Evolutionary conservation across 2,113 vertebrate genomes (phyloP).

Genomic region (Barbus barbus): DNA sequence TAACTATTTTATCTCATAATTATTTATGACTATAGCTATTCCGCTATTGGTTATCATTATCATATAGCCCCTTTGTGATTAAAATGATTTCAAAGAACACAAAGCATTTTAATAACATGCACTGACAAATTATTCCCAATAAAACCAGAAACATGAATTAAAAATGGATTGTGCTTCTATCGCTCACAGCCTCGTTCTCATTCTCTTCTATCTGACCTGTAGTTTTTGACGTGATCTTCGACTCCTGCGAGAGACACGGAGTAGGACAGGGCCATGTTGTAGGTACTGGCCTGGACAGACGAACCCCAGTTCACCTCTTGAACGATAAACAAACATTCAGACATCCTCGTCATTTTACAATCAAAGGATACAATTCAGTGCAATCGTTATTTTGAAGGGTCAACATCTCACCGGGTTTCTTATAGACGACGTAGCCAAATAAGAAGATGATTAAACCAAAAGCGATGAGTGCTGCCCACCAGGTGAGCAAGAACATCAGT

Average conservation of each 20-base stretch:
- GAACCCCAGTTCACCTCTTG: constrained; percentile 79
- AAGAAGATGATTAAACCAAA: constrained; percentile 72
- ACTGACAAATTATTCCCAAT: not conserved
- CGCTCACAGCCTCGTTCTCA: no score
- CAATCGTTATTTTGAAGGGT: not conserved
- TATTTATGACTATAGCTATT: not conserved
- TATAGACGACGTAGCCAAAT: constrained; percentile 73
- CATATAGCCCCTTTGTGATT: not conserved
- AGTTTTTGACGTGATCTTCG: constrained; percentile 81
- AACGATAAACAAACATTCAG: not conserved
- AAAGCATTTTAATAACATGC: no score
- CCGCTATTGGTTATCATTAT: not conserved
- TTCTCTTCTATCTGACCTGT: no score
- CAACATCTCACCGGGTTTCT: constrained; percentile 70
- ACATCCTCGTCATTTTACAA: not conserved
- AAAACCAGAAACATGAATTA: not conserved
- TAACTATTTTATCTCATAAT: no score
- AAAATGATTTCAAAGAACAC: no score
- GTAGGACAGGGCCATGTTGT: constrained; percentile 77
- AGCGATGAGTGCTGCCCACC: constrained; percentile 75
- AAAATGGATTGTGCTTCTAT: not conserved
- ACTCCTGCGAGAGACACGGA: constrained; percentile 69
- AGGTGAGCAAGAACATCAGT: constrained; percentile 79
- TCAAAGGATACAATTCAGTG: not conserved
- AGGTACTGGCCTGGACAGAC: constrained; percentile 72